Base-by-base conservation (phyloP, 2,888 invertebrate genomes). In the Prenolepis imparis region DNA sequence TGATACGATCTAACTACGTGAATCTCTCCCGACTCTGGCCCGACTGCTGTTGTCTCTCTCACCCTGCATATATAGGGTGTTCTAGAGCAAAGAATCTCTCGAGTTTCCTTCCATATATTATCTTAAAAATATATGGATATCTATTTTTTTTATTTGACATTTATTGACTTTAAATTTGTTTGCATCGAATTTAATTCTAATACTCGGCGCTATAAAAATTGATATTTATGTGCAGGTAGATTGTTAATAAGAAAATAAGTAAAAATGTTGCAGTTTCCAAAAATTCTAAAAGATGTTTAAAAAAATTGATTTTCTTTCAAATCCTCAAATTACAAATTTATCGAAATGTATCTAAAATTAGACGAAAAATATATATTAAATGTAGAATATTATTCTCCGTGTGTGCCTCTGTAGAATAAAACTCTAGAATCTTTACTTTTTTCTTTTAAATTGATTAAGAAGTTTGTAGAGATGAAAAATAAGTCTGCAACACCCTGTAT, bases 1-100 rank as follows among this genome's bases (percentile, higher is more conserved):
- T 84, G 88, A 89, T 89, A 89, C 87, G 82, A 90, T 91, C 91
- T 90, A 90, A 89, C 84, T 80, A 83, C 86, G 86, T 80, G 72
- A 12, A 86, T 86, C 86, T 86, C 86, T 84, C 72, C 28, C 75
- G 59, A 75, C 72, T 73, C 83, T 63, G 39, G 55, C 82, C 82
- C 57, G 70, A 68, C 59, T 78, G 68, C 77, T 78, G 59, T 36
- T 5, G 28, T 83, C 78, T 85, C 68, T 78, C 59, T 75, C 48
- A 32, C 41, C 15, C 66, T 68, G 21, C n/a, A 44, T 18, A 32
- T 78, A 78, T 59, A 70, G 68, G 70, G 21, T 78, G 70, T 70
- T 48, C 9, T 12, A 8, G n/a, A 59, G 32, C 21, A 15, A 78
- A 44, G 57, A 15, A 24, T 3, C 39, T 3, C 39, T 3, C 36